These are phyloP conservation scores for Osmoderma eremita DNA, from an alignment of 2,888 invertebrate genomes.

Conservation along the genomic window DNA sequence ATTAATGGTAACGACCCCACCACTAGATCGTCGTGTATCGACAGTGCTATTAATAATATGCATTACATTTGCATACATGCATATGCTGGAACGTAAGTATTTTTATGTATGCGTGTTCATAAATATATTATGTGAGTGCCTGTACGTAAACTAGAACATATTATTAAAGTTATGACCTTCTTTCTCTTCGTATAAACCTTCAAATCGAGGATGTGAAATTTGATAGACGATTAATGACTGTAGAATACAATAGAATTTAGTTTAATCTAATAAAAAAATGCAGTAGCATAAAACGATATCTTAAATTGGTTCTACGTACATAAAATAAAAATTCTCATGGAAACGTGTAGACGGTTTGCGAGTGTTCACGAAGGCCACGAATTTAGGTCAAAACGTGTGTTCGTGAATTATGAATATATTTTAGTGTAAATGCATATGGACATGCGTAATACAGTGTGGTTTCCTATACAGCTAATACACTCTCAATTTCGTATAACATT, in stretches of 20 bases:
- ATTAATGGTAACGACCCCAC: constrained; percentile 8
- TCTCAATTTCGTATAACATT: too few relatives aligned
- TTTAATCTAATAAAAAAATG: background rate
- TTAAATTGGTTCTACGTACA: too few relatives aligned
- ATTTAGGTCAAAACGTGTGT: constrained; percentile 6
- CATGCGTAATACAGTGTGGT: too few relatives aligned
- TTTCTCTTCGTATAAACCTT: constrained; percentile 15
- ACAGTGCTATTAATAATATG: too few relatives aligned
- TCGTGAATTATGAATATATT: background rate
- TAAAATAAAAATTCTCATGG: too few relatives aligned
- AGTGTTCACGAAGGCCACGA: constrained; percentile 3
- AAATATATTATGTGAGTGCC: background rate
- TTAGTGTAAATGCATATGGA: background rate
- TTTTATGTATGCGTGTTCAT: background rate
- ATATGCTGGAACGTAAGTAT: too few relatives aligned
- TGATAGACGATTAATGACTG: background rate
- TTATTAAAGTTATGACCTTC: background rate
- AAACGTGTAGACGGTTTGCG: too few relatives aligned
- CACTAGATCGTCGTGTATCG: too few relatives aligned
- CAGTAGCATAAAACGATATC: too few relatives aligned
- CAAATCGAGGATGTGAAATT: constrained; percentile 17
- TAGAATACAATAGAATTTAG: background rate
- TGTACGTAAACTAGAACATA: background rate
- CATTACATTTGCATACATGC: too few relatives aligned
- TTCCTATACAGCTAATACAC: too few relatives aligned